Percentiles rank a stretch among this genome's conserved stretches.
Evolutionary conservation across 1,140 invertebrate species (phyloP).

Genomic region (Microvelia longipes): DNA sequence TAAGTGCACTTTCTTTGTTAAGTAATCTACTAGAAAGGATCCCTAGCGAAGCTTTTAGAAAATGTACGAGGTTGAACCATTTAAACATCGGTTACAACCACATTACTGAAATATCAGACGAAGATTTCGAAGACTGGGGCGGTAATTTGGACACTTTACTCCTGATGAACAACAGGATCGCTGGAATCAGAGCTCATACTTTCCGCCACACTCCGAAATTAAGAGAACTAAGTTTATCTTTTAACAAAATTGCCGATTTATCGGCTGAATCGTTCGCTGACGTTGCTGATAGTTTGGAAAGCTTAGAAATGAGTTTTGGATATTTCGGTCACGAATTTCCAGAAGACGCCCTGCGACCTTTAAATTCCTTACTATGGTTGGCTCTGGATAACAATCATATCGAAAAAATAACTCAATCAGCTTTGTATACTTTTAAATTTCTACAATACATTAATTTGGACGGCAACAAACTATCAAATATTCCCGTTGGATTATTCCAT

Average conservation of each 20-base stretch:
- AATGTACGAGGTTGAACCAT: conserved; percentile 55
- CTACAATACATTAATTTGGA: conserved; percentile 73
- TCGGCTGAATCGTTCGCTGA: conserved; percentile 60
- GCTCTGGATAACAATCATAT: conserved; percentile 79
- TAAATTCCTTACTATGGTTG: conserved; percentile 62
- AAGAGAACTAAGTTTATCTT: conserved; percentile 72
- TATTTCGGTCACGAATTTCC: conserved; percentile 63
- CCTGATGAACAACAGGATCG: conserved; percentile 68
- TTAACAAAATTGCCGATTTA: conserved; percentile 65
- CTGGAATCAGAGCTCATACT: conserved; percentile 50
- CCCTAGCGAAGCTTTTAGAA: conserved; percentile 46
- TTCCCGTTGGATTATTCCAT: conserved; percentile 47
- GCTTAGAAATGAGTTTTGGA: conserved; percentile 70
- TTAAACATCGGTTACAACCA: conserved; percentile 76
- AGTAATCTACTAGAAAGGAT: conserved; percentile 60
- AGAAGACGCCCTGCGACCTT: conserved; percentile 47
- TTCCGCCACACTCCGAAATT: conserved; percentile 53
- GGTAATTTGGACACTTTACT: conserved; percentile 57
- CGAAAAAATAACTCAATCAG: conserved; percentile 42
- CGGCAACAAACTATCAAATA: conserved; percentile 55
- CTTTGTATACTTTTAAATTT: conserved; percentile 46
- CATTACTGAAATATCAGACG: conserved; percentile 53
- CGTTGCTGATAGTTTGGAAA: conserved; percentile 53
- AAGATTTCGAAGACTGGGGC: conserved; percentile 65
- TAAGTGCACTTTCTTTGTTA: conserved; percentile 62